Percentiles rank a stretch among this genome's conserved stretches.
phyloP scores from a whole-genome alignment of 1,140 invertebrate genomes.

The Anthonomus grandis region DNA sequence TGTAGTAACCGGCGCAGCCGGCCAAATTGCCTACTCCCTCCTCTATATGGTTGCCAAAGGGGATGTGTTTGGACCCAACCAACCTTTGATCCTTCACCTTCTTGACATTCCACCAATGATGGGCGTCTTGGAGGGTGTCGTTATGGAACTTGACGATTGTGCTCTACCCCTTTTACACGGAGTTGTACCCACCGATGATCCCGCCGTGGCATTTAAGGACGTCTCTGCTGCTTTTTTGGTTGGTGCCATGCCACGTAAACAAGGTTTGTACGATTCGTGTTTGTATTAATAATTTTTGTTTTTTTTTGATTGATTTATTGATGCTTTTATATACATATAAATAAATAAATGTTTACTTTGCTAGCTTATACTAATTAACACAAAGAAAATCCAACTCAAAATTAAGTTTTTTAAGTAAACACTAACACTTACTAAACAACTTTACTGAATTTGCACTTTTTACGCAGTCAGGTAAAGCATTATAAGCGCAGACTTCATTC shows the following conservation, averaged over 20 bases:
- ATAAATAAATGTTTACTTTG: too few species aligned
- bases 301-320: too few species aligned
- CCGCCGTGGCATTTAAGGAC: conserved; percentile 89
- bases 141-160: conserved; percentile 96
- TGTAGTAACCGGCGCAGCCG: conserved; percentile 95
- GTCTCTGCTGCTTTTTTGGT: conserved; percentile 97
- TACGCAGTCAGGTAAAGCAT: too few species aligned
- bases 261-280: conserved; percentile 62
- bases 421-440: too few species aligned
- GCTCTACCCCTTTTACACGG: conserved; percentile 86
- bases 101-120: conserved; percentile 96
- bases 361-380: too few species aligned
- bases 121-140: conserved; percentile 91
- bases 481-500: too few species aligned
- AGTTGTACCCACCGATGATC: conserved; percentile 84
- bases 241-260: conserved; percentile 96
- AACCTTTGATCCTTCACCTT: conserved; percentile 85
- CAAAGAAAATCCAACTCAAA: too few species aligned
- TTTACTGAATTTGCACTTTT: too few species aligned
- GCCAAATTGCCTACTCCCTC: conserved; percentile 98
- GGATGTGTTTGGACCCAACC: conserved; percentile 91
- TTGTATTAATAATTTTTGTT: too few species aligned
- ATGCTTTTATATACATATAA: too few species aligned
- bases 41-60: conserved; percentile 93
- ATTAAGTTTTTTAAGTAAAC: too few species aligned